phyloP scores from a whole-genome alignment of 1,140 invertebrate genomes.

The Belonocnema kinseyi region DNA sequence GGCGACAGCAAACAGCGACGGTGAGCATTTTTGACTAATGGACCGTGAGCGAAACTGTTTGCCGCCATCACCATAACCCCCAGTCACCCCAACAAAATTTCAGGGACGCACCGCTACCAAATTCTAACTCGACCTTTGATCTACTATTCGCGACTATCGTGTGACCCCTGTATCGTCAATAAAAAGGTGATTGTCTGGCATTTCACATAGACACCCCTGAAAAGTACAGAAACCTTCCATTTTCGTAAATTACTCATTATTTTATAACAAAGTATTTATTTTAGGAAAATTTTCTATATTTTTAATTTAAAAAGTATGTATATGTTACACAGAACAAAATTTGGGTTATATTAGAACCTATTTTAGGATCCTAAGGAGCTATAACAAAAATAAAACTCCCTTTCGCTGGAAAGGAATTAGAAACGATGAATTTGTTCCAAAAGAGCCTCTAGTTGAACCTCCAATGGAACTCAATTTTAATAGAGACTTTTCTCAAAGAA shows the following conservation, averaged over 20 bases:
- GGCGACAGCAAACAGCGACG: conserved; percentile 49
- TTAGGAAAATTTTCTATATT: no score
- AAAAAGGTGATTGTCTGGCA: conserved; percentile 42
- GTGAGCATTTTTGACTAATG: conserved; percentile 71
- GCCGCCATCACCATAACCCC: conserved; percentile 63
- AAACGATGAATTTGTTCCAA: no score
- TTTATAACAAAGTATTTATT: neutral
- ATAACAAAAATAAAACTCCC: no score
- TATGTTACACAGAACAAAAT: no score
- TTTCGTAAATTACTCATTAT: neutral
- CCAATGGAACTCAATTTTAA: no score
- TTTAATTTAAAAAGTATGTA: no score
- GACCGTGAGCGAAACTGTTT: conserved; percentile 70
- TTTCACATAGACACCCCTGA: neutral
- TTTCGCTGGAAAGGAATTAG: no score
- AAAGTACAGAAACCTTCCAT: neutral
- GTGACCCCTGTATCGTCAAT: conserved; percentile 51
- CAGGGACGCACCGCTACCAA: conserved; percentile 44
- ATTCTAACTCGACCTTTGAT: conserved; percentile 49
- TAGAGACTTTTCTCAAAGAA: no score
- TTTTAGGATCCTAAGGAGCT: no score
- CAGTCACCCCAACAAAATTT: conserved; percentile 58
- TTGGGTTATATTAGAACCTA: no score
- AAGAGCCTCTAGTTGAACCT: no score
- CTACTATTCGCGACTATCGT: conserved; percentile 42